Conservation (phyloP, 2,113 vertebrate genomes). For the Struthidea cinerea region DNA sequence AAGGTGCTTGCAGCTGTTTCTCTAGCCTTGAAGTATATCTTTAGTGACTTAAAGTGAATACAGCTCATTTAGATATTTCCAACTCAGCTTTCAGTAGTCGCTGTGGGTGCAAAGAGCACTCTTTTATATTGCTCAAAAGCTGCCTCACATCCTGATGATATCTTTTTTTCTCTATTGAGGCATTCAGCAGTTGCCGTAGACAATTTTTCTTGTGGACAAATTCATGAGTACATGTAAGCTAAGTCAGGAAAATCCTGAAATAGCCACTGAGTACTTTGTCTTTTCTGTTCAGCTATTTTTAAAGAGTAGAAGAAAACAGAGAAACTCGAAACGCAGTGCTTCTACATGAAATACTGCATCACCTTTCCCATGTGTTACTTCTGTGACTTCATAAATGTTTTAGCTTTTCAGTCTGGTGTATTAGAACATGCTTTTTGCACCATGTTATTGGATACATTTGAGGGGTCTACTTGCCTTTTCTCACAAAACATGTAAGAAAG, state of each 20-base stretch:
- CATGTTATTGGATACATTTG: background rate
- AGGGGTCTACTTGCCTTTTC: background rate
- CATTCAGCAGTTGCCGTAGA: background rate
- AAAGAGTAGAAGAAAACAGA: background rate
- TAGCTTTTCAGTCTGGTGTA: background rate
- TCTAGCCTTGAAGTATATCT: background rate
- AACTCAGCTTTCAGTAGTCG: background rate
- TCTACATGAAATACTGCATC: background rate
- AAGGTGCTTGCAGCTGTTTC: background rate
- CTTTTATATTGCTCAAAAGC: background rate
- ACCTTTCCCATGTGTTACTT: background rate
- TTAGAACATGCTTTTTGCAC: background rate
- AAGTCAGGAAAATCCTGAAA: background rate
- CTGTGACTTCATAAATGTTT: background rate
- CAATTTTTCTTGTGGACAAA: background rate
- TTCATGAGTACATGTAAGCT: background rate
- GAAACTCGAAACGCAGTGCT: background rate
- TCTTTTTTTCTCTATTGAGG: background rate
- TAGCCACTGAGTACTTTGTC: background rate
- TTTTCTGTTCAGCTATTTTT: background rate
- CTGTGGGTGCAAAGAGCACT: background rate
- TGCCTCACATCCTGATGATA: background rate
- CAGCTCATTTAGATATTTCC: background rate
- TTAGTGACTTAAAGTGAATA: background rate
- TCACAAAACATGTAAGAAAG: background rate